Evolutionary conservation across 2,113 vertebrate species (phyloP), one percentile per base, ranked within the genome.

Genomic region (Colinus virginianus): DNA sequence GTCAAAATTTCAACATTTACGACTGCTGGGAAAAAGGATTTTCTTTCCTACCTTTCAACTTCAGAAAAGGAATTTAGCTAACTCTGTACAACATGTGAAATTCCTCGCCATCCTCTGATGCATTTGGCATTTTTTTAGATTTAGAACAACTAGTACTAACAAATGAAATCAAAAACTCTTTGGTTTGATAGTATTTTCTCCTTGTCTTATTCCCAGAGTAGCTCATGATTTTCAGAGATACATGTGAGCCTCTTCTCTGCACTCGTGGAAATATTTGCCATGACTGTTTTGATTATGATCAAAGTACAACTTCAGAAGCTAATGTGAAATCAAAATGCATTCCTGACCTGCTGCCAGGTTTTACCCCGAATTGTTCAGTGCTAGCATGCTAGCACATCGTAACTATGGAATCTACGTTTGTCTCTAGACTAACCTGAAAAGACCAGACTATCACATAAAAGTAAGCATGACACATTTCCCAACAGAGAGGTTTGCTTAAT

Each of bases 211-310:
- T 89, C 40, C 34, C 68, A 75, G 22, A 1, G 2, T 14, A 66
- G 64, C 63, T 88, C 70, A 22, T 9, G 67, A 26, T 59, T 88
- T 85, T 85, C 80, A 79, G 36, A 76, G 87, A 87, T 49, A 55
- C 25, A 26, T 0, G 0, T 2, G 5, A 21, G 15, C 3, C 25
- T 46, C 40, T 90, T 43, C 36, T 34, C 51, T 45, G 9, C 5
- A 68, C 10, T 42, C 9, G 45, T 23, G 45, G 20, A 82, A 90
- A 88, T 67, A 91, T 22, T 86, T 42, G 71, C 21, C 80, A 28
- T 0, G 1, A 19, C 68, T 77, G 40, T 87, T 13, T 4, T 84
- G 11, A 75, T 64, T 53, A 87, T 2, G 16, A 71, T 61, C 36
- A 46, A 93, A 90, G 51, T 43, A 40, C 13, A 68, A 63, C 61